Percentiles rank a stretch among this genome's conserved stretches.
Conservation (phyloP, 1,140 invertebrate species). For the Polyergus mexicanus region DNA sequence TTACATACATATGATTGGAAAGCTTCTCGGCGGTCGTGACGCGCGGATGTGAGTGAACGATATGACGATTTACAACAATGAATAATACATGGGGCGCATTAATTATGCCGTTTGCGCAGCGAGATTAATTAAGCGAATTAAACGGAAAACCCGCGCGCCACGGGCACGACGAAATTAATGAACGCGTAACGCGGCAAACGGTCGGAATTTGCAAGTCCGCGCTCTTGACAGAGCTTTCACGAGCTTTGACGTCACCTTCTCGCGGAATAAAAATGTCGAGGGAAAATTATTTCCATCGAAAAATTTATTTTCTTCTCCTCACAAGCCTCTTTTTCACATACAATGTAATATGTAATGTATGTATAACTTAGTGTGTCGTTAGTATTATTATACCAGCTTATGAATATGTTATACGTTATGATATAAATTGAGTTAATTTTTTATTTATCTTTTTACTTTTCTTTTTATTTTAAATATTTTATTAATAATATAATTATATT, state of each 20-base stretch:
- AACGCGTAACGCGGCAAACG: constrained; percentile 11
- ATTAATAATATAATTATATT: too few species aligned
- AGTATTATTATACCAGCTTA: not conserved
- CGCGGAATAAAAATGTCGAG: not conserved
- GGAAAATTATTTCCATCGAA: constrained; percentile 7
- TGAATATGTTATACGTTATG: not conserved
- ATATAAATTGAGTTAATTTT: not conserved
- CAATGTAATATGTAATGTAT: not conserved
- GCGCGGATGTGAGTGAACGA: not conserved
- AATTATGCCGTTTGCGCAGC: constrained; percentile 33
- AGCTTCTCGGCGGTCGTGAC: not conserved
- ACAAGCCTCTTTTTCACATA: not conserved
- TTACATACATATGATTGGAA: not conserved
- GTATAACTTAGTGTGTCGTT: not conserved
- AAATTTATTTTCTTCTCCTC: not conserved
- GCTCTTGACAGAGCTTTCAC: constrained; percentile 43
- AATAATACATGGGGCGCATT: constrained; percentile 44
- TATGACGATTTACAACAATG: constrained; percentile 41
- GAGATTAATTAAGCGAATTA: constrained; percentile 56
- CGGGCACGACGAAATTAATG: constrained; percentile 40
- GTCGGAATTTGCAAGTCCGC: constrained; percentile 44
- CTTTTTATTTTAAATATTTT: too few species aligned
- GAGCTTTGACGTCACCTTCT: constrained; percentile 12
- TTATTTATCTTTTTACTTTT: too few species aligned
- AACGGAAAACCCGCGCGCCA: constrained; percentile 34